Evolutionary conservation across 2,113 vertebrate species (phyloP), one percentile per base, ranked within the genome.

Genomic region (Polypterus bichir): DNA sequence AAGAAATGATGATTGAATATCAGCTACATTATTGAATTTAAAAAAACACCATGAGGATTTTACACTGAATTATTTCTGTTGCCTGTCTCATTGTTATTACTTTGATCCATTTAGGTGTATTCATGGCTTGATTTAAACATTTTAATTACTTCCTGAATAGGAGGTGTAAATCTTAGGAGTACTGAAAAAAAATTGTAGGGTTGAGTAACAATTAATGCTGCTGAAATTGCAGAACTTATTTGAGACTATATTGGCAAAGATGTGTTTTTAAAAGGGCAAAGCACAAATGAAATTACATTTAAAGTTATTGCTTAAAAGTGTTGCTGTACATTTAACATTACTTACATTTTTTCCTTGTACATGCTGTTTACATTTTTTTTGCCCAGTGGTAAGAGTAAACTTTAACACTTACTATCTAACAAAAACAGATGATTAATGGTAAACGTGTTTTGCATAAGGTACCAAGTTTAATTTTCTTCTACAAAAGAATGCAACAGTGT

Each of bases 41-140:
- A 27, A 27, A 27, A 27, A 27, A 27, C 27, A 27, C 27, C 27
- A 27, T 27, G 27, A 27, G 27, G 27, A 27, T 10, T 52, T 58
- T 58, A 9, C 5, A 3, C 6, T 58, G 56, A 58, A 58, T 58
- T 58, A 58, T 45, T 58, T 45, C 27, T 58, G 8, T 45, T 4
- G 56, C 44, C 56, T 6, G 27, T 27, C 46, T 58, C 9, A n/a
- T 58, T 44, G 44, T 8, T n/a, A 58, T 44, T 58, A 44, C 5
- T 11, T 58, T 58, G 56, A 27, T 47, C 9, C 44, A 27, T 27
- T 51, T 8, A 10, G 61, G 51, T 4, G 48, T 11, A 9, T 47
- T 8, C 5, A 27, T 10, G 8, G 53, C 53, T 66, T 78, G 70
- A 65, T 64, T 62, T 67, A 74, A 69, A 57, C 62, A 56, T 61